Conservation (phyloP, 2,113 vertebrate species). For the Atrichornis clamosus region DNA sequence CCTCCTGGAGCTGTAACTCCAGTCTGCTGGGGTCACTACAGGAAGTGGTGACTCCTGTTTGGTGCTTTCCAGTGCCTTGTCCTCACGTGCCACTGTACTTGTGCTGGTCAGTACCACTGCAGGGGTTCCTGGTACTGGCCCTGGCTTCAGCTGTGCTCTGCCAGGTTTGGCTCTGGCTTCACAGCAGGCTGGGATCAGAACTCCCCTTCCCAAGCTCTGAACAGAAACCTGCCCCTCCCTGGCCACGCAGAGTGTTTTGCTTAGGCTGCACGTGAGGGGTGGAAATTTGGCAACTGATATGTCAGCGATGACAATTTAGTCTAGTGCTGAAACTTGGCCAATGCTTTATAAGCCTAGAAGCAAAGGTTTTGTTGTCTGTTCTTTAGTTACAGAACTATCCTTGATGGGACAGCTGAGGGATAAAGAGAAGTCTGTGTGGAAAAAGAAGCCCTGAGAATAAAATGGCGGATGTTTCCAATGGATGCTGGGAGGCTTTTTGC, state of each 20-base stretch:
- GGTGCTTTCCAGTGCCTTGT: neutral
- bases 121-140: neutral
- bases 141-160: neutral
- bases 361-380: slow-evolving; percentile 31
- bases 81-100: neutral
- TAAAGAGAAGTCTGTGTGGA: neutral
- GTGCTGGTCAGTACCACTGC: neutral
- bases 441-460: neutral
- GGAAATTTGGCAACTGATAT: neutral
- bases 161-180: neutral
- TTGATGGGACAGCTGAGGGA: neutral
- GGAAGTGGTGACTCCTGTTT: neutral
- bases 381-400: neutral
- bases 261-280: neutral
- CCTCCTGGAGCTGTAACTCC: neutral
- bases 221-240: neutral
- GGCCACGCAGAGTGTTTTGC: neutral
- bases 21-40: neutral
- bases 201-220: neutral
- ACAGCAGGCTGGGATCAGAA: neutral
- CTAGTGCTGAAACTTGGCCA: slow-evolving; percentile 37
- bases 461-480: neutral
- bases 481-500: neutral
- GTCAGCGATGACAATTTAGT: neutral
- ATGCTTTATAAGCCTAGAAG: neutral